These are phyloP conservation scores for Apeltes quadracus DNA, from an alignment of 2,113 vertebrate genomes.

Conservation along the genomic window DNA sequence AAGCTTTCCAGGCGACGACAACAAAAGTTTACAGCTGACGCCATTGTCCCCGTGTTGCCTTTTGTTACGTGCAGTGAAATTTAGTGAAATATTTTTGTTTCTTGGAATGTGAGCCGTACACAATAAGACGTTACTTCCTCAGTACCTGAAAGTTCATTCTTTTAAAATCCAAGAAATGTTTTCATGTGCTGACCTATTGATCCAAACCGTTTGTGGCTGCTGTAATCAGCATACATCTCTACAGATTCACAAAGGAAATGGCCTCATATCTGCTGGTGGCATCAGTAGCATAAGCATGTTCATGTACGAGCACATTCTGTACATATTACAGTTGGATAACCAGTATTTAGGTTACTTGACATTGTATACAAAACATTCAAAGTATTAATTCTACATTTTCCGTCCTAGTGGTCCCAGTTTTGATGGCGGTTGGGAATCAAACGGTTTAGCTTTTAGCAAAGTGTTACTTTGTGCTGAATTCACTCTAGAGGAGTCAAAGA, in stretches of 20 bases:
- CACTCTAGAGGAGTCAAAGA: slow-evolving; percentile 41
- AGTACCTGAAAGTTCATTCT: not conserved
- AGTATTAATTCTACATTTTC: slow-evolving; percentile 25
- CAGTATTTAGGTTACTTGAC: slow-evolving; percentile 38
- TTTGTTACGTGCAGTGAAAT: not conserved
- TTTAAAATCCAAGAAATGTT: not conserved
- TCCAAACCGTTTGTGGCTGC: not conserved
- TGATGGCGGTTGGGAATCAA: slow-evolving; percentile 47
- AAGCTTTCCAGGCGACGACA: not conserved
- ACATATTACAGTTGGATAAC: slow-evolving; percentile 30
- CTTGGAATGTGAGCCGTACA: not conserved
- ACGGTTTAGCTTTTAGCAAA: too few species aligned
- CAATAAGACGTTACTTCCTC: not conserved
- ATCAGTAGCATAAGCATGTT: not conserved
- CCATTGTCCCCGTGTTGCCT: not conserved
- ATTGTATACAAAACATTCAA: slow-evolving; percentile 13
- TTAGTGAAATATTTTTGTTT: not conserved
- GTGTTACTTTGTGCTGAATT: slow-evolving; percentile 36
- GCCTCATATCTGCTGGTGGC: not conserved
- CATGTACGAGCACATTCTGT: not conserved
- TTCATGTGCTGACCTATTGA: not conserved
- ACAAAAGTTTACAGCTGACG: not conserved
- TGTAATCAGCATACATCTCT: not conserved
- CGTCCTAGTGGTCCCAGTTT: slow-evolving; percentile 41
- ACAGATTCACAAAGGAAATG: not conserved